phyloP scores from a whole-genome alignment of 2,113 vertebrate species.

The Erinaceus europaeus region DNA sequence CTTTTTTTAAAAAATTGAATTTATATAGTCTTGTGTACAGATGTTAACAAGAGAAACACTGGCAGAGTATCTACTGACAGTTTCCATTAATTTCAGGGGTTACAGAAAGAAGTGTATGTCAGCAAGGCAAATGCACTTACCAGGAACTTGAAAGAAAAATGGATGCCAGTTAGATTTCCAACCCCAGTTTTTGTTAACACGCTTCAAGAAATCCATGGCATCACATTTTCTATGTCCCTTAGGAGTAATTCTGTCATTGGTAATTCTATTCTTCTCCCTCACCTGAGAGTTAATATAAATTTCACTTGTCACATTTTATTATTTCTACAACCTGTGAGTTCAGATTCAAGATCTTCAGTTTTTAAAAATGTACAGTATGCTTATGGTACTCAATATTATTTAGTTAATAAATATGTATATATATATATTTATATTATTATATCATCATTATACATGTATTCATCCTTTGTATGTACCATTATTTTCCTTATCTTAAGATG shows the following conservation, averaged over 20 bases:
- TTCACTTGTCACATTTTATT: neutral
- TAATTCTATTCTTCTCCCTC: neutral
- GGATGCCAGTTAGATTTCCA: neutral
- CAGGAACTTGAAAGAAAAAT: neutral
- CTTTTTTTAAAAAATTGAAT: no score
- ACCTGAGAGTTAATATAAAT: slow-evolving; percentile 21
- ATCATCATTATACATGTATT: neutral
- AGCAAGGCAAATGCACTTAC: neutral
- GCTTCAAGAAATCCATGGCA: neutral
- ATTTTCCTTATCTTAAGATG: neutral
- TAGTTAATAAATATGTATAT: slow-evolving; percentile 9
- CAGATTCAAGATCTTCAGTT: neutral
- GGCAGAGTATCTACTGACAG: neutral
- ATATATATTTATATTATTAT: neutral
- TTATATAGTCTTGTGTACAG: neutral
- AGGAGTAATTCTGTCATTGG: neutral
- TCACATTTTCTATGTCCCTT: neutral
- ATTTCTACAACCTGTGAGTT: neutral
- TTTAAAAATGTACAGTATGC: neutral
- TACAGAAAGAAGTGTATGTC: neutral
- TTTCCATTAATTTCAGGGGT: neutral
- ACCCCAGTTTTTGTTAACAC: neutral
- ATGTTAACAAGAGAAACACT: neutral
- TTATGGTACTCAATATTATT: neutral
- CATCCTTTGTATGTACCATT: neutral